These are phyloP conservation scores for Diorhabda elongata DNA, from an alignment of 1,140 invertebrate genomes.

Conservation along the genomic window DNA sequence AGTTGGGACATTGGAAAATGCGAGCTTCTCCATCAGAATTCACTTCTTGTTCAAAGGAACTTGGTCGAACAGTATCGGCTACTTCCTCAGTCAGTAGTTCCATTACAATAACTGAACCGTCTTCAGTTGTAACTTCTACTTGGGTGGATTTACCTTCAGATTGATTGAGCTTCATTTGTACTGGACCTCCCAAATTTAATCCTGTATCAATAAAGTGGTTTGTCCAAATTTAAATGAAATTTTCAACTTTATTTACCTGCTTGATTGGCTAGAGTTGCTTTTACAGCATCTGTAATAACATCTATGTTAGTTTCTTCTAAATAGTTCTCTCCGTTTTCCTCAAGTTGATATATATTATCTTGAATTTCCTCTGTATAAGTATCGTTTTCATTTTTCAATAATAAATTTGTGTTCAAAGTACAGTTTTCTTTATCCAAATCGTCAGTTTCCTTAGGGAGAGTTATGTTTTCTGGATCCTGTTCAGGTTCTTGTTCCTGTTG, in stretches of 20 bases:
- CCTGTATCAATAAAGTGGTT: constrained; percentile 19
- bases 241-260: constrained; percentile 28
- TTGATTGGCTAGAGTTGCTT: constrained; percentile 43
- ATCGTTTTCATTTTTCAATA: constrained; percentile 31
- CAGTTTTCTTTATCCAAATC: constrained; percentile 41
- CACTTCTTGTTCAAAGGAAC: constrained; percentile 20
- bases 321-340: constrained; percentile 30
- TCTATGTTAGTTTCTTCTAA: constrained; percentile 41
- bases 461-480: constrained; percentile 49
- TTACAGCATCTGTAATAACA: constrained; percentile 46
- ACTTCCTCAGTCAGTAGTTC: constrained; percentile 47
- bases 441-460: constrained; percentile 40
- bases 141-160: constrained; percentile 45
- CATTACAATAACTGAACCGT: constrained; percentile 48
- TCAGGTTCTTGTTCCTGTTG: constrained; percentile 39
- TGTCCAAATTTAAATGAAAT: not conserved
- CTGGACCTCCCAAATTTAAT: constrained; percentile 40
- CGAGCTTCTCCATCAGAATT: constrained; percentile 51
- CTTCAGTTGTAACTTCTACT: constrained; percentile 48
- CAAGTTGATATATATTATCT: constrained; percentile 31
- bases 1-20: constrained; percentile 56
- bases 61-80: constrained; percentile 9
- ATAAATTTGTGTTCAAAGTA: constrained; percentile 33
- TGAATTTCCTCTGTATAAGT: constrained; percentile 26
- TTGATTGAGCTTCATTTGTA: constrained; percentile 45